These are phyloP conservation scores for Caenorhabditis afra DNA, from an alignment of 2,888 invertebrate genomes.

Conservation along the genomic window DNA sequence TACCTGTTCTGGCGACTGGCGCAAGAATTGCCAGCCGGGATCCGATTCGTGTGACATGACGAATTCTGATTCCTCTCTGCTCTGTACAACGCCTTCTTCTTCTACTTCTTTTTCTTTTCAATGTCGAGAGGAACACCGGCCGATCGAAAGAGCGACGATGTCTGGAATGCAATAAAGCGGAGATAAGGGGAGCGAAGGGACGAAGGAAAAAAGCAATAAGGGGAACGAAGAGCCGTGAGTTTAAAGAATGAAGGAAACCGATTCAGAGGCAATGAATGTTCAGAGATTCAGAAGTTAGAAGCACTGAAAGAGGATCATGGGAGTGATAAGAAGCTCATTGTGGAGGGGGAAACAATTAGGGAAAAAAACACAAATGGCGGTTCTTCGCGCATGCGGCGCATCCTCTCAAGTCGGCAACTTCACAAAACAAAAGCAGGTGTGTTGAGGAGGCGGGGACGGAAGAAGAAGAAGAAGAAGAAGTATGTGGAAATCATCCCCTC, in stretches of 20 bases:
- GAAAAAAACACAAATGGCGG: conserved; percentile 6
- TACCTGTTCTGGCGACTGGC: conserved; percentile 79
- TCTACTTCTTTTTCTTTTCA: conserved; percentile 7
- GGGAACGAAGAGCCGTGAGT: no score
- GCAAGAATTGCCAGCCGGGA: conserved; percentile 80
- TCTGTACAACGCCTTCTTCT: conserved; percentile 20
- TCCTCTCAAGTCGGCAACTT: conserved; percentile 36
- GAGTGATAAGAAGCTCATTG: no score
- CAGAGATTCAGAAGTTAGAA: no score
- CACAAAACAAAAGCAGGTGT: conserved; percentile 35
- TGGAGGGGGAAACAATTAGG: no score
- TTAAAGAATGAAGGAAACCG: no score
- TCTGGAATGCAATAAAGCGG: conserved; percentile 30
- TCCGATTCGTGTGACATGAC: conserved; percentile 70
- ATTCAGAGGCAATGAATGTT: no score
- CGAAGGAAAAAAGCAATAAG: no score
- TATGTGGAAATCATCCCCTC: conserved; percentile 26
- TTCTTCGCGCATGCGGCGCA: conserved; percentile 1
- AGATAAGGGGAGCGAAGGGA: not conserved
- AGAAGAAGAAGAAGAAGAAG: conserved; percentile 17
- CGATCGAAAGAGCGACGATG: conserved; percentile 42
- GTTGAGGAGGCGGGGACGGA: not conserved
- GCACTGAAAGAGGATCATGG: no score
- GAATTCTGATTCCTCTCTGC: conserved; percentile 10
- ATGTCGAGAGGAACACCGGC: conserved; percentile 40